These are phyloP conservation scores for Apeltes quadracus DNA, from an alignment of 2,113 vertebrate genomes.

Conservation along the genomic window DNA sequence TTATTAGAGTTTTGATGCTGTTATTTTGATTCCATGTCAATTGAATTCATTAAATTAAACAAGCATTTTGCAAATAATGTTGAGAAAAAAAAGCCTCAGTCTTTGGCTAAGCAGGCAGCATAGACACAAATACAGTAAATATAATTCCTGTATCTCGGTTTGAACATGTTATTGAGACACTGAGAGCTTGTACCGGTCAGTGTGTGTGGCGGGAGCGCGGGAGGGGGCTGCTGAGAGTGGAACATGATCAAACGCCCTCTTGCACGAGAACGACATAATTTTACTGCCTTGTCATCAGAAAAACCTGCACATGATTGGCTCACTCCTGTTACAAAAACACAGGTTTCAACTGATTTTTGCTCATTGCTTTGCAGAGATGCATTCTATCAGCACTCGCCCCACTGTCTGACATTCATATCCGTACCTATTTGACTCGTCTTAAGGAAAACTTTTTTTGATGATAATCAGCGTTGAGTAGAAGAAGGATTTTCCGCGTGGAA, in stretches of 20 bases:
- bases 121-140: constrained; percentile 33
- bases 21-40: constrained; percentile 67
- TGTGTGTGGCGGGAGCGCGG: too few species aligned
- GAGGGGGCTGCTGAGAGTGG: too few species aligned
- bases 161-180: constrained; percentile 26
- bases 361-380: constrained; percentile 13
- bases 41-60: constrained; percentile 61
- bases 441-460: constrained; percentile 41
- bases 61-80: constrained; percentile 60
- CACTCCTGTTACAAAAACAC: constrained; percentile 20
- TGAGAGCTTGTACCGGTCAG: not conserved
- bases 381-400: constrained; percentile 30
- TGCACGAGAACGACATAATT: not conserved
- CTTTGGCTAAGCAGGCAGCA: constrained; percentile 34
- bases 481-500: constrained; percentile 44
- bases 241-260: constrained; percentile 11
- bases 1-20: constrained; percentile 60
- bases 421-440: constrained; percentile 54
- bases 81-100: constrained; percentile 45
- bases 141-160: constrained; percentile 1
- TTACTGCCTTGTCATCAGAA: constrained; percentile 24
- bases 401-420: constrained; percentile 36
- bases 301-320: constrained; percentile 16
- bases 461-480: constrained; percentile 50
- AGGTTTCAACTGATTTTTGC: constrained; percentile 14